These are phyloP conservation scores for Zaprionus capensis DNA, from an alignment of 1,140 invertebrate species.

Conservation along the genomic window DNA sequence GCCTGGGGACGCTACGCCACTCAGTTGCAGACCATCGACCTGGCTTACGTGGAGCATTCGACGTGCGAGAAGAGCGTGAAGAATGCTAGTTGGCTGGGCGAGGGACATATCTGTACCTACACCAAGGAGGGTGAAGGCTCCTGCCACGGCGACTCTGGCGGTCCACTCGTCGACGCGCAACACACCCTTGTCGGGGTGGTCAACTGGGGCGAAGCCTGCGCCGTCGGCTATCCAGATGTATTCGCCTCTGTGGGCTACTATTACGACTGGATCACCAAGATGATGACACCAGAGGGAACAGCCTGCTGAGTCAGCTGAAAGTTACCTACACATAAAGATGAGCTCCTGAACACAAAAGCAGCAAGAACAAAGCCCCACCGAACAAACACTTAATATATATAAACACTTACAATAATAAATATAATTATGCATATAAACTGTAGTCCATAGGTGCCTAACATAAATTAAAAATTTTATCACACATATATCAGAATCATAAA, in stretches of 20 bases:
- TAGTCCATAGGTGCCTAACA: constrained; percentile 43
- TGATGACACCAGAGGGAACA: constrained; percentile 40
- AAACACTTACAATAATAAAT: background rate
- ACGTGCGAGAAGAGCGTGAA: constrained; percentile 54
- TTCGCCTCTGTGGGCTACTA: constrained; percentile 84
- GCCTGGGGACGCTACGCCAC: constrained; percentile 70
- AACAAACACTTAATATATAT: constrained; percentile 46
- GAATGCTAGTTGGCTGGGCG: constrained; percentile 59
- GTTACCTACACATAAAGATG: background rate
- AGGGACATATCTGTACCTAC: constrained; percentile 86
- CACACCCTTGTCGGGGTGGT: constrained; percentile 84
- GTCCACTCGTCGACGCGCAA: constrained; percentile 82
- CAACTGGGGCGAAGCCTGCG: constrained; percentile 86
- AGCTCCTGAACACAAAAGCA: background rate
- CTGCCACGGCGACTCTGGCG: constrained; percentile 85
- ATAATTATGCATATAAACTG: background rate
- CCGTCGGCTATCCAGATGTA: constrained; percentile 85
- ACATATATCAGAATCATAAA: constrained; percentile 28
- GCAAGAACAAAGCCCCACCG: constrained; percentile 46
- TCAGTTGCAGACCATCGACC: constrained; percentile 70
- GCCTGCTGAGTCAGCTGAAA: constrained; percentile 44
- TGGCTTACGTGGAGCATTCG: constrained; percentile 54
- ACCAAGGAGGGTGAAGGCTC: constrained; percentile 86
- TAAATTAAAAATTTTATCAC: constrained; percentile 58
- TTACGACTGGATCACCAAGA: constrained; percentile 71